Evolutionary conservation across 2,113 vertebrate species (phyloP), one percentile per base, ranked within the genome.

Genomic region (Ranitomeya imitator): DNA sequence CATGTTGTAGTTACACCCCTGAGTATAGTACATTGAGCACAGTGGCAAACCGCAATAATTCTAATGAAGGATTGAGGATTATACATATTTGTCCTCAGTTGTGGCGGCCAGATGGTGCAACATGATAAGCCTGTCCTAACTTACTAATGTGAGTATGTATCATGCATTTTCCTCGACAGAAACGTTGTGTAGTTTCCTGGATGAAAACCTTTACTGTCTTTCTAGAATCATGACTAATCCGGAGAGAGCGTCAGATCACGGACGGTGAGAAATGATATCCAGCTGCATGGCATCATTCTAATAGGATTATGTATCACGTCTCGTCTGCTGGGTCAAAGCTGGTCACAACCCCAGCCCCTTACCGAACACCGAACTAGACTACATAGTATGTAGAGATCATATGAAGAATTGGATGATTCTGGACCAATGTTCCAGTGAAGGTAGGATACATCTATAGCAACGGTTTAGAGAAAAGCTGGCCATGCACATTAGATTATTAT

Each of bases 161-260:
- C 51, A 87, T 77, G 86, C 81, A 71, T 57, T 80, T 87, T 80
- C 86, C 86, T 87, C 23, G 86, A 87, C 6, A 86, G 85, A 65
- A 45, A 65, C 8, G 45, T 14, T 45, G 31, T 54, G 23, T 13
- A 26, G n/a, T 71, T 84, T 55, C 82, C 82, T 84, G 71, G 63
- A 71, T 65, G 8, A 69, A 84, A 71, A 55, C 0, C n/a, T 18
- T 54, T 55, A 69, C 18, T 63, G 54, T n/a, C 6, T 3, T 79
- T 23, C 77, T 15, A 31, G 55, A 60, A 3, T 6, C 7, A 23
- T 23, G 31, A 54, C 1, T 55, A 15, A 55, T 55, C 63, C 21
- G 13, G 26, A 16, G 13, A 26, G 21, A 57, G 21, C n/a, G 7
- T 0, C 23, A 67, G 21, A 45, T 23, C 13, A 71, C 65, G 55